Evolutionary conservation across 2,888 invertebrate species (phyloP).

Genomic region (Mythimna albipuncta): DNA sequence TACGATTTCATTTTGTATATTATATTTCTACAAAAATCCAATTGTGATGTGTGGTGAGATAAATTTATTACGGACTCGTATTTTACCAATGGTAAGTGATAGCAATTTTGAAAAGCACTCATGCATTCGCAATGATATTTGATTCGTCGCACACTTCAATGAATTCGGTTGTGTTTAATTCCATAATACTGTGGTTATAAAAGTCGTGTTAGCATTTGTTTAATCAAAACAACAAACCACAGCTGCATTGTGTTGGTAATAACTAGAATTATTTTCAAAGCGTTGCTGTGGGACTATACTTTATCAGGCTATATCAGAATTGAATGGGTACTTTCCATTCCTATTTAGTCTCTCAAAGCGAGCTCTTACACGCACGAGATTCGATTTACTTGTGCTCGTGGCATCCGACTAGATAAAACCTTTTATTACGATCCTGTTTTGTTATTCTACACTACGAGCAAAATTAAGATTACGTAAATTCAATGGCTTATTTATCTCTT

Average conservation of each 20-base stretch:
- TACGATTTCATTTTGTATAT: no score
- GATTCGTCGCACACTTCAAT: background rate
- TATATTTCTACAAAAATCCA: background rate
- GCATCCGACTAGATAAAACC: conserved; percentile 52
- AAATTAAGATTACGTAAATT: conserved; percentile 20
- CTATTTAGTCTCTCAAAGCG: conserved; percentile 51
- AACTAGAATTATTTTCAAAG: conserved; percentile 16
- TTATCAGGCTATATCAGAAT: conserved; percentile 41
- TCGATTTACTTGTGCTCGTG: conserved; percentile 55
- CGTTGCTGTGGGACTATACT: conserved; percentile 1
- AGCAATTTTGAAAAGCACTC: conserved; percentile 1
- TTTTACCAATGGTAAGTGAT: background rate
- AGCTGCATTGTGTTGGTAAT: background rate
- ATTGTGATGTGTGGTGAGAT: background rate
- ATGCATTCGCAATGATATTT: background rate
- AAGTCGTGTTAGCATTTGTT: background rate
- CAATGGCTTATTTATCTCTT: background rate
- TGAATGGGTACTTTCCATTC: conserved; percentile 33
- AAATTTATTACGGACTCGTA: no score
- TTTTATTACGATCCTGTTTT: conserved; percentile 29
- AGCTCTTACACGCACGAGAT: conserved; percentile 50
- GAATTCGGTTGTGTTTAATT: background rate
- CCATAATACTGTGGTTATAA: no score
- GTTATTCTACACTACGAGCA: conserved; percentile 29
- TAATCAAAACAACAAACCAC: conserved; percentile 4